Evolutionary conservation across 1,140 invertebrate species (phyloP).

Genomic region (Colletes latitarsis): DNA sequence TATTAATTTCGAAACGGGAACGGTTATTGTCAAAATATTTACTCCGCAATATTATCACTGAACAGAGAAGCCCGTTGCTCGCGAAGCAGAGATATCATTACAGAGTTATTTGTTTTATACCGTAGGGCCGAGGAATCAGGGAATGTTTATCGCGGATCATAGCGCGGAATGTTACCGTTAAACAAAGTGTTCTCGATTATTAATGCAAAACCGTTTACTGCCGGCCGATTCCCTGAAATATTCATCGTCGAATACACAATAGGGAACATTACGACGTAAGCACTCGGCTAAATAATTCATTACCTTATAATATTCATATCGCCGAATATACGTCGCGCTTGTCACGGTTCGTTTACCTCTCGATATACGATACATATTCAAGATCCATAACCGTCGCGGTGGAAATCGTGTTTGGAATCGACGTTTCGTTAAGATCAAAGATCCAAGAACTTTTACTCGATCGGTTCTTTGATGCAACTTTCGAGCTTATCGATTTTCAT

Average conservation of each 20-base stretch:
- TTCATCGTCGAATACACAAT: conserved; percentile 15
- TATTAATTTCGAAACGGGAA: neutral
- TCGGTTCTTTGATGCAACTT: no score
- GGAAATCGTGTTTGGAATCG: no score
- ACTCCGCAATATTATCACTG: neutral
- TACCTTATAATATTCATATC: conserved; percentile 21
- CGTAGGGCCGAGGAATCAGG: neutral
- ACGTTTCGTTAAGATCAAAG: no score
- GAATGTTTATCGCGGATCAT: neutral
- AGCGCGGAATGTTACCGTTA: neutral
- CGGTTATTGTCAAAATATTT: neutral
- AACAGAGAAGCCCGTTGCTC: neutral
- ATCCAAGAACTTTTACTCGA: no score
- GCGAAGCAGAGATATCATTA: neutral
- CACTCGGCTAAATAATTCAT: conserved; percentile 27
- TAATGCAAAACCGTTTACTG: conserved; percentile 4
- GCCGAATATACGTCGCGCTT: neutral
- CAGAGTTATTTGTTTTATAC: neutral
- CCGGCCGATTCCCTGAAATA: conserved; percentile 6
- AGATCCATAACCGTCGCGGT: no score
- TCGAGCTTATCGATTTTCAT: no score
- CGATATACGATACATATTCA: conserved; percentile 15
- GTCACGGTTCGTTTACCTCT: neutral
- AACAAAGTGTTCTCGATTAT: conserved; percentile 5
- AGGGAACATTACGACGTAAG: conserved; percentile 2